phyloP scores from a whole-genome alignment of 2,113 vertebrate genomes.

The Xenopus tropicalis region DNA sequence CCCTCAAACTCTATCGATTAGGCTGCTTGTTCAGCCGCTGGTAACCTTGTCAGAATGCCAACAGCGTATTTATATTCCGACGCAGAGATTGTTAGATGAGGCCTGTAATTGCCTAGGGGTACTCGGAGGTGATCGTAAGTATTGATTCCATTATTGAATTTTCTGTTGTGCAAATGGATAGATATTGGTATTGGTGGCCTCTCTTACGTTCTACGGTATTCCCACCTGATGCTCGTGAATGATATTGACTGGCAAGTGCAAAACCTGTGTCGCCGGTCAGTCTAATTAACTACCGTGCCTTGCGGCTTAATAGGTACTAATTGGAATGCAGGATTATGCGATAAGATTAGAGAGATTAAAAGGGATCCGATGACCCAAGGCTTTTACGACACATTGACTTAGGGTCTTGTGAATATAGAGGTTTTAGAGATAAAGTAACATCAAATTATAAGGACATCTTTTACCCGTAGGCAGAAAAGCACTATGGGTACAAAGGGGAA shows the following conservation, averaged over 20 bases:
- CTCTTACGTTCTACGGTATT: conserved; percentile 31
- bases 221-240: conserved; percentile 21
- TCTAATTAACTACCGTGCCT: conserved; percentile 25
- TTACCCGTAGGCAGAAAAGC: no score
- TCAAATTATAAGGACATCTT: no score
- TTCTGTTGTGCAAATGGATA: conserved; percentile 38
- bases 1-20: not conserved
- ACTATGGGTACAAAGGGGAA: no score
- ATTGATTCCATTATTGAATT: conserved; percentile 36
- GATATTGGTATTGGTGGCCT: conserved; percentile 19
- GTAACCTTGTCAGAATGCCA: conserved; percentile 15
- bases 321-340: conserved; percentile 25
- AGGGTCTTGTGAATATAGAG: not conserved
- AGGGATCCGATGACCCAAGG: not conserved
- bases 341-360: conserved; percentile 19
- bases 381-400: not conserved
- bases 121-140: conserved; percentile 32
- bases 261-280: not conserved
- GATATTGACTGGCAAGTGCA: conserved; percentile 12
- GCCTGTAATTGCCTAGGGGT: conserved; percentile 24
- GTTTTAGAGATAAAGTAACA: no score
- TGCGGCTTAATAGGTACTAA: conserved; percentile 4
- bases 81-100: conserved; percentile 25
- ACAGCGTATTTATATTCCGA: conserved; percentile 17
- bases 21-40: conserved; percentile 5